A percentile compares a stretch with the other conserved stretches of the same genome.
These are phyloP conservation scores for Melolontha melolontha DNA, from an alignment of 2,888 invertebrate species.

Conservation along the genomic window DNA sequence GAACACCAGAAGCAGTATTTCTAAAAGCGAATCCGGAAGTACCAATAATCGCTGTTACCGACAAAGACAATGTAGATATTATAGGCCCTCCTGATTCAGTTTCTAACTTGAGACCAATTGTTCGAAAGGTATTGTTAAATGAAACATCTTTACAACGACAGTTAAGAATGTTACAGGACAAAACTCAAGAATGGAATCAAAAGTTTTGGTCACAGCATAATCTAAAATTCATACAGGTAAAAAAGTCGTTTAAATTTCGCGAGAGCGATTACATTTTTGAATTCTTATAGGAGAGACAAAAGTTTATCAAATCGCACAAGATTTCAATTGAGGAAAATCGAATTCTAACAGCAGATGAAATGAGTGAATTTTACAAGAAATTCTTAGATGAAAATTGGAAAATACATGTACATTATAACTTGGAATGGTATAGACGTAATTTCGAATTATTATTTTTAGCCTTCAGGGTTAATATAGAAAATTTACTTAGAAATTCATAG, in stretches of 20 bases:
- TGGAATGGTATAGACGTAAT: constrained; percentile 87
- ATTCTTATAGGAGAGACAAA: constrained; percentile 71
- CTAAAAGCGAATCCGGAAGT: constrained; percentile 53
- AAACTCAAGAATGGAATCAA: constrained; percentile 87
- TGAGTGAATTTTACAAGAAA: constrained; percentile 89
- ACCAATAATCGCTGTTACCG: constrained; percentile 58
- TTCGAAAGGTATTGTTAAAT: constrained; percentile 73
- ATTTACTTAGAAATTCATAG: constrained; percentile 42
- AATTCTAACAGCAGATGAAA: constrained; percentile 80
- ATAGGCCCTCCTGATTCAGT: constrained; percentile 85
- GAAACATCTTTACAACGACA: constrained; percentile 76
- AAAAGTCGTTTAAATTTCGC: constrained; percentile 49
- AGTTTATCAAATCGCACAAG: constrained; percentile 66
- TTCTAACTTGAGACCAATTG: constrained; percentile 82
- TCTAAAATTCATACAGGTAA: constrained; percentile 77
- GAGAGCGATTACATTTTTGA: constrained; percentile 46
- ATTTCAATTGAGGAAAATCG: constrained; percentile 62
- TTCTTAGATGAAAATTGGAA: constrained; percentile 88
- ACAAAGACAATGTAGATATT: constrained; percentile 68
- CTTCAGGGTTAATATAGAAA: constrained; percentile 70
- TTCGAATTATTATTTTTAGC: constrained; percentile 74
- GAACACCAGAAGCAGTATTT: constrained; percentile 49
- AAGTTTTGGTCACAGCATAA: constrained; percentile 88
- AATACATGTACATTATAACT: constrained; percentile 80
- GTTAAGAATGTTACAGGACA: constrained; percentile 74